A percentile compares a stretch with the other conserved stretches of the same genome.
Evolutionary conservation across 2,888 invertebrate genomes (phyloP).

Genomic region (Acholoe squamosa): DNA sequence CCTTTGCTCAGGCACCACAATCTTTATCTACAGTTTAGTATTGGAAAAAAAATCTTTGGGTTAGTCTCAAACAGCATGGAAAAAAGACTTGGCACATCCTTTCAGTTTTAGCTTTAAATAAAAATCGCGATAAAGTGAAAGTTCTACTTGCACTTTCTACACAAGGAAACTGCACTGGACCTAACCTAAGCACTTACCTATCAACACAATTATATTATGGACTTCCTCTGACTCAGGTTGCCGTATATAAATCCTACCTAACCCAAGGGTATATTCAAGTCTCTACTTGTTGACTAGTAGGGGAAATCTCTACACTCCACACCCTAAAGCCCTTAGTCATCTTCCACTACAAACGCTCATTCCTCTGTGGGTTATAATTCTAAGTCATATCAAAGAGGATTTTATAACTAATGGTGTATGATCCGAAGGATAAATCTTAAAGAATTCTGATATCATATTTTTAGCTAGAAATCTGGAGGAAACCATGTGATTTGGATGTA

Average conservation of each 20-base stretch:
- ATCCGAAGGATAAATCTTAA: background rate
- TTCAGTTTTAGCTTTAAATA: too few relatives aligned
- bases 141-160: too few relatives aligned
- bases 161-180: too few relatives aligned
- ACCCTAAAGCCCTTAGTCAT: background rate
- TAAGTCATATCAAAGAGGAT: background rate
- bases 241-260: background rate
- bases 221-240: background rate
- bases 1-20: too few relatives aligned
- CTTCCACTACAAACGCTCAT: background rate
- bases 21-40: too few relatives aligned
- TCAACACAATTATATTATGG: too few relatives aligned
- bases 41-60: too few relatives aligned
- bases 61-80: too few relatives aligned
- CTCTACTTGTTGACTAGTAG: background rate
- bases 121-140: too few relatives aligned
- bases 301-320: background rate
- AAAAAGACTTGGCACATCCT: too few relatives aligned
- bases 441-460: background rate
- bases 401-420: background rate
- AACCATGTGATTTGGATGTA: background rate
- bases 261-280: background rate
- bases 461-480: slow-evolving; percentile 3
- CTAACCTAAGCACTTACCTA: too few relatives aligned
- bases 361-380: background rate